Base-by-base conservation (phyloP, 2,113 vertebrate genomes). In the Toxotes jaculatrix region DNA sequence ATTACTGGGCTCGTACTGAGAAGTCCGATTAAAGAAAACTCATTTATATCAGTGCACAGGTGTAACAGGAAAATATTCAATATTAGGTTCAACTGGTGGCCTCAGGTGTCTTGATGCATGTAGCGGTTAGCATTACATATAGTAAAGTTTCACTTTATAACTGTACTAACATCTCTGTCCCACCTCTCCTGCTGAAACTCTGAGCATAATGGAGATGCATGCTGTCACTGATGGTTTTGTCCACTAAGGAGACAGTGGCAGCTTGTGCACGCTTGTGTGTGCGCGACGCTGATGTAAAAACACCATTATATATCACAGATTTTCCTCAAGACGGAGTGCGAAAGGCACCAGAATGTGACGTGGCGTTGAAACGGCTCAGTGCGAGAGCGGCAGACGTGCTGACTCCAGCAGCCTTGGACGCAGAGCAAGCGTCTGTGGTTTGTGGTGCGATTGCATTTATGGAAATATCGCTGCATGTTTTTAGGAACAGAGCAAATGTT, bases 381-480 rank as follows among this genome's bases (percentile, higher is more conserved):
- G 49, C 16, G 2, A 66, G 32, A 73, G 32, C 6, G 1, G 43
- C 66, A 86, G 78, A 79, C 68, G 56, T 77, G 86, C 76, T 83
- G 86, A 86, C 85, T 72, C 13, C 49, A 78, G 88, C 83, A 83
- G 63, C 67, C 67, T 70, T n/a, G 63, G 21, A 76, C 53, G 51
- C 16, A 31, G 36, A 49, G 61, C 55, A 8, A 76, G 34, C n/a
- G 59, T 79, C 61, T 49, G 16, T 19, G 5, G 21, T 80, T 66
- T 60, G 59, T 45, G 63, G 65, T 65, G 60, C 84, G 85, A 91
- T 89, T 92, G 42, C 78, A 74, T 92, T 91, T 84, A 92, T 92
- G 86, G 88, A 91, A 90, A 93, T 91, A 64, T 55, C 14, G 1
- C 70, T 74, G 65, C 78, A 59, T 78, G 72, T 82, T 92, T 88